Conservation (phyloP, 2,888 invertebrate genomes). For the Balanococcus diminutus region DNA sequence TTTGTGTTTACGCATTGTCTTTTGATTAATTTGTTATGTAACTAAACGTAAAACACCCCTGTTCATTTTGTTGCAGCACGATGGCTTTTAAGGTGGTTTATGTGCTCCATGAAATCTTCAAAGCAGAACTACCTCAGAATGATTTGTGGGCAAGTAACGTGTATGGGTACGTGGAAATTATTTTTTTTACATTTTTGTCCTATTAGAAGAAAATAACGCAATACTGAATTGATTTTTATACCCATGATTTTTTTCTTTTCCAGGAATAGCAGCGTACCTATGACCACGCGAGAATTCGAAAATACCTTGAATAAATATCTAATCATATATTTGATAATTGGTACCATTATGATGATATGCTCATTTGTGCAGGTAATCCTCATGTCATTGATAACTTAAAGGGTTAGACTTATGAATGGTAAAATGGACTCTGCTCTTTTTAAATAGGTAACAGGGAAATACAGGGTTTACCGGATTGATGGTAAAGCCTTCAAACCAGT, state of each 20-base stretch:
- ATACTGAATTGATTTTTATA: too few species aligned
- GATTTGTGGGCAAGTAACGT: slow-evolving; percentile 4
- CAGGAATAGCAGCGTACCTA: neutral
- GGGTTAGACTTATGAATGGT: too few species aligned
- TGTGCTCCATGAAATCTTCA: slow-evolving; percentile 9
- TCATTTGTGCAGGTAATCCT: slow-evolving; percentile 35
- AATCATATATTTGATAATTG: slow-evolving; percentile 45
- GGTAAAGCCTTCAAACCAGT: too few species aligned
- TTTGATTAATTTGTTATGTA: too few species aligned
- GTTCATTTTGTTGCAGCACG: neutral
- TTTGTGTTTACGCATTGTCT: too few species aligned
- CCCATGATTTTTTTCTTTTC: neutral
- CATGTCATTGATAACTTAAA: too few species aligned
- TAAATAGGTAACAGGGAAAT: too few species aligned
- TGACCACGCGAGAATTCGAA: slow-evolving; percentile 13
- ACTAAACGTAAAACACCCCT: neutral
- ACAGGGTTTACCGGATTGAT: too few species aligned
- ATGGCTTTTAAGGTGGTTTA: slow-evolving; percentile 7
- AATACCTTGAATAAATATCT: slow-evolving; percentile 29
- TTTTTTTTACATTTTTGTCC: neutral
- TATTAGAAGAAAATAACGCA: too few species aligned
- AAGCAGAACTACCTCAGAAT: slow-evolving; percentile 1
- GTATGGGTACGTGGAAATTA: neutral
- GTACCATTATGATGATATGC: slow-evolving; percentile 27
- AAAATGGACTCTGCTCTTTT: too few species aligned